phyloP scores from a whole-genome alignment of 2,797 vertebrate species.

The Cryptoprocta ferox region DNA sequence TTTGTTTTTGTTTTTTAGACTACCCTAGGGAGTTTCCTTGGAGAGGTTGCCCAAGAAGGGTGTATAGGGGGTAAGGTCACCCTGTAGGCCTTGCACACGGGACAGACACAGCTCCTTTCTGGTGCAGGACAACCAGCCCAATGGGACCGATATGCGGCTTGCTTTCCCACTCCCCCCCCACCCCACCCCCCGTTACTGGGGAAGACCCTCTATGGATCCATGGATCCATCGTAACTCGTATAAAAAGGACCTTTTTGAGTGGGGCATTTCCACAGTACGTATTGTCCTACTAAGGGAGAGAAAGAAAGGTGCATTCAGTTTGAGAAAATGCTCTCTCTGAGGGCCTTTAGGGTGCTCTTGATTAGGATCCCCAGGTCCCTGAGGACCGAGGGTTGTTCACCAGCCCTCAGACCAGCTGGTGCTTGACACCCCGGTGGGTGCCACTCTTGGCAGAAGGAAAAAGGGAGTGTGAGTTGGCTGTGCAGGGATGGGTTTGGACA shows the following conservation, averaged over 20 bases:
- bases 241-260: not conserved
- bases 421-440: not conserved
- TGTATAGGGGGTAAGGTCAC: not conserved
- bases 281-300: slow-evolving; percentile 7
- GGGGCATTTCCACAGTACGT: not conserved
- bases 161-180: fast-evolving
- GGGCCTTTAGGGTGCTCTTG: not conserved
- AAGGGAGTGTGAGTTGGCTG: not conserved
- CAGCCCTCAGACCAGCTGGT: not conserved
- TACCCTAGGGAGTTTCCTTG: not conserved
- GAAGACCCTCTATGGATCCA: not conserved
- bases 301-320: slow-evolving; percentile 5
- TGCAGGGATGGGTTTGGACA: not conserved
- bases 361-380: not conserved
- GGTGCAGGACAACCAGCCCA: not conserved
- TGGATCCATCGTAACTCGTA: not conserved
- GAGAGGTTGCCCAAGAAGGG: not conserved
- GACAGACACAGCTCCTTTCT: not conserved
- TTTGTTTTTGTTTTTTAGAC: not conserved
- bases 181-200: not conserved
- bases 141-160: not conserved
- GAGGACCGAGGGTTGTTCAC: not conserved
- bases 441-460: not conserved
- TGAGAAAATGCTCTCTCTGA: not conserved
- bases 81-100: not conserved